Evolutionary conservation across 2,888 invertebrate species (phyloP).

Genomic region (Leptogaster cylindrica): DNA sequence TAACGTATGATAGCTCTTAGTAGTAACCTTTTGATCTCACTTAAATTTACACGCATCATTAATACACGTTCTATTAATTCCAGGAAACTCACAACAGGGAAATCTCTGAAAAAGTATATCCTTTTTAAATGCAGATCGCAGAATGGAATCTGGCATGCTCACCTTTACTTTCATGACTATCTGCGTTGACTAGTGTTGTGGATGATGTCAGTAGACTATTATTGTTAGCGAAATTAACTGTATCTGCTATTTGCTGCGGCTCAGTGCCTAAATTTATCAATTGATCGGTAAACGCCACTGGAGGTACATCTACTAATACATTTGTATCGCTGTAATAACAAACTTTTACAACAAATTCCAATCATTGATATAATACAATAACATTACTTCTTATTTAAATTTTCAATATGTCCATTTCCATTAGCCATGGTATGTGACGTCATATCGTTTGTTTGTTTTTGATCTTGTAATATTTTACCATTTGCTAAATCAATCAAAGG

Average conservation of each 20-base stretch:
- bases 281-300: slow-evolving; percentile 54
- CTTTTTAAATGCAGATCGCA: slow-evolving; percentile 50
- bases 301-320: slow-evolving; percentile 57
- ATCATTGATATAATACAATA: neutral
- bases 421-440: slow-evolving; percentile 54
- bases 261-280: slow-evolving; percentile 61
- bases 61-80: slow-evolving; percentile 49
- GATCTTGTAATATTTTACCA: slow-evolving; percentile 52
- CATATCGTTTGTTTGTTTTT: slow-evolving; percentile 44
- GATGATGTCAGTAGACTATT: slow-evolving; percentile 60
- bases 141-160: slow-evolving; percentile 12
- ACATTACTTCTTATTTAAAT: slow-evolving; percentile 61
- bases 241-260: slow-evolving; percentile 58
- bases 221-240: slow-evolving; percentile 49
- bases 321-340: slow-evolving; percentile 57
- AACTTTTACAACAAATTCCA: neutral
- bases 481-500: slow-evolving; percentile 56
- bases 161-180: slow-evolving; percentile 63
- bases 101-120: slow-evolving; percentile 50
- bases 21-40: slow-evolving; percentile 55
- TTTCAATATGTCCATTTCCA: slow-evolving; percentile 61
- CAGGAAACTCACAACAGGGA: slow-evolving; percentile 61
- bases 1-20: slow-evolving; percentile 51
- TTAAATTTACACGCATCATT: slow-evolving; percentile 52
- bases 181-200: slow-evolving; percentile 62